Percentiles rank a stretch among this genome's conserved stretches.
Evolutionary conservation across 2,113 vertebrate species (phyloP).

Genomic region (Mormoops blainvillei): DNA sequence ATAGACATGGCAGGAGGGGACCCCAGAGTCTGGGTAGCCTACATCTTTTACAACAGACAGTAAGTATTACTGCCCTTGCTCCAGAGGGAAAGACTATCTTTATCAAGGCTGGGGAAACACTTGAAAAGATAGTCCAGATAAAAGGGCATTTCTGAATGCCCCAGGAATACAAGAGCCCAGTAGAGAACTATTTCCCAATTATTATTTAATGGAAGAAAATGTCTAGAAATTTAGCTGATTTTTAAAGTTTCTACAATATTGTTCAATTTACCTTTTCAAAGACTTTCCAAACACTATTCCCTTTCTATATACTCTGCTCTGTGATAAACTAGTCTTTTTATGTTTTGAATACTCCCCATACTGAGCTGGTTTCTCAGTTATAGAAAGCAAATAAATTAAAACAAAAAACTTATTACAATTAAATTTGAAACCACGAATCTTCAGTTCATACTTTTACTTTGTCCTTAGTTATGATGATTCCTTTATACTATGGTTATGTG

Average conservation of each 20-base stretch:
- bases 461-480: not conserved
- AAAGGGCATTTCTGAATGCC: not conserved
- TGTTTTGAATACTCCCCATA: not conserved
- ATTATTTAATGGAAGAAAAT: not conserved
- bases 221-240: not conserved
- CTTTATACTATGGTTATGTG: not conserved
- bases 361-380: not conserved
- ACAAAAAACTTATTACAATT: not conserved
- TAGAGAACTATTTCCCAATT: not conserved
- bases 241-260: not conserved
- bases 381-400: not conserved
- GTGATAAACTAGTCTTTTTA: not conserved
- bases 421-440: not conserved
- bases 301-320: not conserved
- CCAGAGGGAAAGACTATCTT: not conserved
- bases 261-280: not conserved
- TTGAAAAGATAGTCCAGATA: not conserved
- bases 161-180: not conserved
- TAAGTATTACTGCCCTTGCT: not conserved
- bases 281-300: not conserved
- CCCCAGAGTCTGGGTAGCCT: not conserved
- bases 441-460: not conserved
- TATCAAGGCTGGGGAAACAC: not conserved
- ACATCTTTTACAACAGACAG: not conserved
- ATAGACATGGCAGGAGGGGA: not conserved